Conservation (phyloP, 1,140 invertebrate species). For the Trichogramma pretiosum region DNA sequence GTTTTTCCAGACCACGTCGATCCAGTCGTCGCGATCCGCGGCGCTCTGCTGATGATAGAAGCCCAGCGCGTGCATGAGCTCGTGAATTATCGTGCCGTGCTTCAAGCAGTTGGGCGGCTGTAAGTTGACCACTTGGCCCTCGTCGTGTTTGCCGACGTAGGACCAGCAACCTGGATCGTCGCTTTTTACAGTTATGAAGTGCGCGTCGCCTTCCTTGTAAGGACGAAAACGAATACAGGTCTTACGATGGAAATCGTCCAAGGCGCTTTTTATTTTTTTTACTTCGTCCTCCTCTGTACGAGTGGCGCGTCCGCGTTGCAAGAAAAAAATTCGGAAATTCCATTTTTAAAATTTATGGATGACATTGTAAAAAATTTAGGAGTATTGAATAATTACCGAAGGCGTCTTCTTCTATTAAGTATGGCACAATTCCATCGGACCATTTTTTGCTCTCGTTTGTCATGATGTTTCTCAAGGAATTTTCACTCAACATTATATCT, state of each 20-base stretch:
- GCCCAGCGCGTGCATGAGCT: slow-evolving; percentile 59
- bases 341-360: no score
- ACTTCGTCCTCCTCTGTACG: slow-evolving; percentile 42
- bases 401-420: slow-evolving; percentile 53
- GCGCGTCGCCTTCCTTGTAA: slow-evolving; percentile 49
- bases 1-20: slow-evolving; percentile 55
- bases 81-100: slow-evolving; percentile 54
- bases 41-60: slow-evolving; percentile 62
- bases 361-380: no score
- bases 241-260: slow-evolving; percentile 48
- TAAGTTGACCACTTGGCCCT: slow-evolving; percentile 52
- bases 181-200: slow-evolving; percentile 42
- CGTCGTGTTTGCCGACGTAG: slow-evolving; percentile 45
- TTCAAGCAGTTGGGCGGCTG: slow-evolving; percentile 49
- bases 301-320: slow-evolving; percentile 10
- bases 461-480: slow-evolving; percentile 48
- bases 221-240: slow-evolving; percentile 55
- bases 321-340: background rate
- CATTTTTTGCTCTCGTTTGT: slow-evolving; percentile 52
- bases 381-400: slow-evolving; percentile 51
- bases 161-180: slow-evolving; percentile 47
- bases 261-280: slow-evolving; percentile 38
- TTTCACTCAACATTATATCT: slow-evolving; percentile 46
- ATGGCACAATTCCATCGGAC: slow-evolving; percentile 56
- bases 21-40: slow-evolving; percentile 55